Base-by-base conservation (phyloP, 1,140 invertebrate species). In the Pteromalus puparum region DNA sequence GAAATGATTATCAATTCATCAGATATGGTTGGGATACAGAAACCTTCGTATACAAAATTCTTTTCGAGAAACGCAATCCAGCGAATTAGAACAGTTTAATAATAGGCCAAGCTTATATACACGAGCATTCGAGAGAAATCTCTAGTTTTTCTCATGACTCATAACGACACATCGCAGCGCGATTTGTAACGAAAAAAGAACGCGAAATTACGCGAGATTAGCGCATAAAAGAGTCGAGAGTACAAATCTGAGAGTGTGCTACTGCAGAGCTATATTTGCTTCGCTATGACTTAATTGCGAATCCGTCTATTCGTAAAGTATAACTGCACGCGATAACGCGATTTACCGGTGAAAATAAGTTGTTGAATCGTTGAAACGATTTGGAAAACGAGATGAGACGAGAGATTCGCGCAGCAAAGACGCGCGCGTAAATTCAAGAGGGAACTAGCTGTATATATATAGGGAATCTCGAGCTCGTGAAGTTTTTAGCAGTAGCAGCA, bases 381-480 rank as follows among this genome's bases (percentile, higher is more conserved):
- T 21, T 61, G 53, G 18, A 61, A 61, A 61, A 61, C 18, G 5
- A 48, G 21, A 61, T 48, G 53, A 61, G 53, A 61, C 6, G 86
- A 83, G 73, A 84, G 81, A 76, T 67, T 81, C 81, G 80, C 76
- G 74, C 46, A 80, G 21, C 18, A n/a, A n/a, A 61, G 21, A 61
- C 18, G 21, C 18, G 53, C 53, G 18, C 18, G 53, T 21, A 61
- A 21, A 61, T 80, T 86, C 65, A 76, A 86, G 83, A 83, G 80
- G 42, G 46, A 4, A 46, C 42, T 53, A 21, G 18, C 18, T 61
- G 18, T 18, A 1, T 21, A n/a, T 18, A 1, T 21, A n/a, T 61
- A 61, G 21, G 34, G 68, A 82, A 79, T 85, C 18, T 81, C 70
- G 77, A 86, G 67, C 79, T 81, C 67, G 67, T 86, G 81, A 81